These are phyloP conservation scores for Macroglossus sobrinus DNA, from an alignment of 2,113 vertebrate genomes.

Conservation along the genomic window DNA sequence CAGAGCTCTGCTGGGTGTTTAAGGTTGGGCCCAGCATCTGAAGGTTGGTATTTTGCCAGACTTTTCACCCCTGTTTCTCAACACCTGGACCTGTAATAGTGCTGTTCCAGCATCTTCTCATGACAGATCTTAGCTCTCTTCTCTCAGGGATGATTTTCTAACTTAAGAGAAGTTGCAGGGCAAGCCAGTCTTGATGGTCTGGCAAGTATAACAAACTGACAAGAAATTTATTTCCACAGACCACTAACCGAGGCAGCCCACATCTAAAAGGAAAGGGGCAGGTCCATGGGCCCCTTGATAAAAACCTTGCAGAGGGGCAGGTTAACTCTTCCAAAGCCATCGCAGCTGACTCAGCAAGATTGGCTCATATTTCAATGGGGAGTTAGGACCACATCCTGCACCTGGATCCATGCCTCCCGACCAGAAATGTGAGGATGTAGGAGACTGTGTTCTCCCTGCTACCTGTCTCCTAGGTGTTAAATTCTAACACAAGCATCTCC, in stretches of 20 bases:
- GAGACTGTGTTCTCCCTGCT: too few relatives aligned
- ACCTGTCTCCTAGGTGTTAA: background rate
- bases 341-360: background rate
- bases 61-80: background rate
- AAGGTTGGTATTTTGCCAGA: background rate
- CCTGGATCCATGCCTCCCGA: too few relatives aligned
- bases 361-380: background rate
- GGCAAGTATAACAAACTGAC: background rate
- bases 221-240: background rate
- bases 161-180: background rate
- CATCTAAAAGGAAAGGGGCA: background rate
- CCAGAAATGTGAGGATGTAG: too few relatives aligned
- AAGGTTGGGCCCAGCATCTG: background rate
- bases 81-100: too few relatives aligned
- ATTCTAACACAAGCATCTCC: background rate
- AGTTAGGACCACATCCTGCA: background rate
- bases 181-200: too few relatives aligned
- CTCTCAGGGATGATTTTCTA: background rate
- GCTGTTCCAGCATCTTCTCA: rapidly evolving
- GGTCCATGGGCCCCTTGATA: background rate
- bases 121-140: background rate
- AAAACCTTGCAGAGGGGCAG: background rate
- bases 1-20: background rate
- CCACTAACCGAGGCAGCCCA: too few relatives aligned
- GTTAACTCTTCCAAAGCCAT: background rate